A percentile compares a stretch with the other conserved stretches of the same genome.
Conservation (phyloP, 2,888 invertebrate species). For the Athrips mouffetella region DNA sequence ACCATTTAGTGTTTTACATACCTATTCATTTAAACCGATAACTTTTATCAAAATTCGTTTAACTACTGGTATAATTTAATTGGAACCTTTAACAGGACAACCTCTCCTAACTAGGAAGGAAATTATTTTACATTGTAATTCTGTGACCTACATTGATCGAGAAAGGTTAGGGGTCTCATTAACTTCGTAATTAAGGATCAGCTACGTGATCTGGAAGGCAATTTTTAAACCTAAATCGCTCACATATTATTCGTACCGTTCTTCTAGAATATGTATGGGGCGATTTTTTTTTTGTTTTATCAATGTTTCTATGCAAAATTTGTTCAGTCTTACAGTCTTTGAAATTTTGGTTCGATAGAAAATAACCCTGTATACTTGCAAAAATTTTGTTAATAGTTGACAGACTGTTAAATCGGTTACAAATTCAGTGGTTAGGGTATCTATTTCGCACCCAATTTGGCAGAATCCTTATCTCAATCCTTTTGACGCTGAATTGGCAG, state of each 20-base stretch:
- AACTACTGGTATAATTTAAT: constrained; percentile 29
- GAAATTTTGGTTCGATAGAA: too few relatives aligned
- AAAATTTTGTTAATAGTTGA: too few relatives aligned
- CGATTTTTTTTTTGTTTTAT: not conserved
- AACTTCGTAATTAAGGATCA: constrained; percentile 68
- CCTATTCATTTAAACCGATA: too few relatives aligned
- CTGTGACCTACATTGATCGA: constrained; percentile 54
- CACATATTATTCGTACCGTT: not conserved
- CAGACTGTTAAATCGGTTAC: too few relatives aligned
- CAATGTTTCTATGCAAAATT: too few relatives aligned
- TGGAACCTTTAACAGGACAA: constrained; percentile 35
- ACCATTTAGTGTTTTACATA: too few relatives aligned
- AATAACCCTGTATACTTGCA: too few relatives aligned
- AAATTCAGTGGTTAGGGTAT: too few relatives aligned
- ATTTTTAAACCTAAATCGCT: constrained; percentile 34
- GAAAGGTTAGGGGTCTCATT: constrained; percentile 56
- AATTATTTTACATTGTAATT: constrained; percentile 38
- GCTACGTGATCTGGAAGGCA: constrained; percentile 53
- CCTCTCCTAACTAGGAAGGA: constrained; percentile 28
- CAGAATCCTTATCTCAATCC: too few relatives aligned
- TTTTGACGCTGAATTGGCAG: not conserved
- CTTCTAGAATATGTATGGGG: not conserved
- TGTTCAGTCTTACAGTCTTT: too few relatives aligned
- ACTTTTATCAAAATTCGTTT: too few relatives aligned
- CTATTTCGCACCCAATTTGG: too few relatives aligned